Conservation (phyloP, 2,888 invertebrate species). For the Lissocephala sabroskyi region DNA sequence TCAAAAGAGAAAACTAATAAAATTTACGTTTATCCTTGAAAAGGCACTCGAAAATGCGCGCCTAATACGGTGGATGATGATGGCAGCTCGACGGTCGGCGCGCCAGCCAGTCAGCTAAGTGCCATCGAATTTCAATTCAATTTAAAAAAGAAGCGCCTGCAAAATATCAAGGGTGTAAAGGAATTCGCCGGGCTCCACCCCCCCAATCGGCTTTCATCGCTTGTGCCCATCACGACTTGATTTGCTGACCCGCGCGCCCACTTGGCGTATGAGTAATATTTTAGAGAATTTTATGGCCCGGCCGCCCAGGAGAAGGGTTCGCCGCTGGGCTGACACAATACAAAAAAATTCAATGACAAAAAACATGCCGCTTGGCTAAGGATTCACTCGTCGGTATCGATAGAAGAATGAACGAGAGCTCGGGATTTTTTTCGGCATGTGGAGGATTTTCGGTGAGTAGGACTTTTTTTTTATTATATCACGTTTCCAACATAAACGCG, state of each 20-base stretch:
- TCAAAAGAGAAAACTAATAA: conserved; percentile 49
- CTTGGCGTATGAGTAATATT: conserved; percentile 53
- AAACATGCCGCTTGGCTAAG: background rate
- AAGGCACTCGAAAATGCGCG: conserved; percentile 62
- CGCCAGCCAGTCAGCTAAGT: conserved; percentile 35
- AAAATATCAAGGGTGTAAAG: background rate
- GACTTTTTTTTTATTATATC: conserved; percentile 55
- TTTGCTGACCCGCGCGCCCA: conserved; percentile 18
- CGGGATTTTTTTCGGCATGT: conserved; percentile 23
- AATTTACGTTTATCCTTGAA: conserved; percentile 63
- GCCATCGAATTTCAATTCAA: conserved; percentile 65
- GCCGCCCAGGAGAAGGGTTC: conserved; percentile 38
- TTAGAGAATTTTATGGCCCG: conserved; percentile 11
- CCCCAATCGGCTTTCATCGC: conserved; percentile 16
- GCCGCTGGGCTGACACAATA: too few species aligned
- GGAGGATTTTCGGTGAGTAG: conserved; percentile 30
- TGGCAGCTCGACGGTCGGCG: conserved; percentile 8
- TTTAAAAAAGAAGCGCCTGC: conserved; percentile 38
- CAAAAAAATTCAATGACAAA: conserved; percentile 3
- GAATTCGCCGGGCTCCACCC: background rate
- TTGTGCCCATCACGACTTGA: conserved; percentile 35
- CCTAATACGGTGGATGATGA: conserved; percentile 42
- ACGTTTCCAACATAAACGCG: conserved; percentile 63
- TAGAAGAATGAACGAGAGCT: conserved; percentile 28
- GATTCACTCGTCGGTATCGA: conserved; percentile 39